Base-by-base conservation (phyloP, 1,140 invertebrate genomes). In the Phocides pigmalion region DNA sequence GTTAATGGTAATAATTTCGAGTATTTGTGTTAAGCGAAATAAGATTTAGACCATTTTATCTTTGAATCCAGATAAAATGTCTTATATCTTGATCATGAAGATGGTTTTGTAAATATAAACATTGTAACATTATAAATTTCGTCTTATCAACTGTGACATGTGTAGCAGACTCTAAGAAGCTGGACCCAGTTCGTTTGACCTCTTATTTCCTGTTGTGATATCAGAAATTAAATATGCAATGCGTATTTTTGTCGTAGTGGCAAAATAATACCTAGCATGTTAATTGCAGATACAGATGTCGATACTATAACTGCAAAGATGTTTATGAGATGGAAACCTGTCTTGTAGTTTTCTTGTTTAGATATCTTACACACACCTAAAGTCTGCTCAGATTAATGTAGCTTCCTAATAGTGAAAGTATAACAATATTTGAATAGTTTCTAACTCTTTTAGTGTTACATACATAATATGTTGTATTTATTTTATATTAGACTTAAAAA, bases 141-240 rank as follows among this genome's bases (percentile, higher is more conserved):
- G 8, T 58, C 14, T 50, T 44, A 58, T 58, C 54, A 58, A 22
- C 28, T 9, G 54, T 46, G 54, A 44, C 22, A 58, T 46, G 16
- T 46, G 42, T 14, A 32, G 15, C 54, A 19, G 41, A 44, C 19
- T 16, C 12, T 25, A 22, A 58, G 22, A 16, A 28, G 11, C 8
- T 16, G 25, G 32, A 19, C 12, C 17, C 11, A 28, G 22, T 58
- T 14, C 15, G 20, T 44, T 32, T 46, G 54, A 56, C 53, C 53
- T 25, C 39, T 5, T 56, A 25, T 42, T 56, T 56, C 37, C 51
- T 41, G 39, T 17, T 25, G 4, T 44, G 15, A 63, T 56, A 20
- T 56, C 0, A 41, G 22, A 32, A 11, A 32, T 11, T 32, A 11
- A 1, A 11, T 32, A 32, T 32, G n/a, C n/a, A 11, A 11, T 32